Evolutionary conservation across 2,113 vertebrate genomes (phyloP).

Genomic region (Genyomyrus donnyi): DNA sequence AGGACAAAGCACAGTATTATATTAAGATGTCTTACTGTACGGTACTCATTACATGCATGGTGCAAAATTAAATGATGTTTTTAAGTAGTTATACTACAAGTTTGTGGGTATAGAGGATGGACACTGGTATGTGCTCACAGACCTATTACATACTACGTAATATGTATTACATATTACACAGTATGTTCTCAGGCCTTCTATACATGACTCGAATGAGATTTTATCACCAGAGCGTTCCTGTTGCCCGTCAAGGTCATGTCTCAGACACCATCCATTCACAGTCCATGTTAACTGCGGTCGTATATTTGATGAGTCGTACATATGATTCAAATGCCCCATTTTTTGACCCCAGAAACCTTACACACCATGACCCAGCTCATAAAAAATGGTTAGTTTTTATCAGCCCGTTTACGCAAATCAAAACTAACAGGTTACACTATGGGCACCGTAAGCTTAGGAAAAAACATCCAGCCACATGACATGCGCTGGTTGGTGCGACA

Average conservation of each 20-base stretch:
- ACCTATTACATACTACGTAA: background rate
- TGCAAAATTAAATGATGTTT: background rate
- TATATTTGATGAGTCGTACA: background rate
- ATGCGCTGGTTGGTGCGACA: background rate
- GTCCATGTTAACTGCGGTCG: background rate
- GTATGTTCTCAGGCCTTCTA: background rate
- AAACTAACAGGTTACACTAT: background rate
- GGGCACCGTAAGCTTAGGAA: background rate
- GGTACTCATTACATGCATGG: background rate
- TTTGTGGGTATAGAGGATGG: background rate
- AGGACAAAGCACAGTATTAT: background rate
- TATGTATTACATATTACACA: background rate
- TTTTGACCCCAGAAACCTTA: background rate
- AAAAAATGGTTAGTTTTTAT: background rate
- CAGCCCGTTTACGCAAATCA: background rate
- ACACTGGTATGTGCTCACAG: background rate
- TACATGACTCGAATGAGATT: background rate
- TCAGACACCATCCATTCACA: background rate
- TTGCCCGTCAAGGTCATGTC: no score
- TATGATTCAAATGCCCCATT: background rate
- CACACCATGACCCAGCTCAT: background rate
- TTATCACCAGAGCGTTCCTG: background rate
- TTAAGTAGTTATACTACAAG: background rate
- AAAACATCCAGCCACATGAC: background rate
- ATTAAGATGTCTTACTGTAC: background rate